phyloP scores from a whole-genome alignment of 2,888 invertebrate genomes.

The Allophyes oxyacanthae region DNA sequence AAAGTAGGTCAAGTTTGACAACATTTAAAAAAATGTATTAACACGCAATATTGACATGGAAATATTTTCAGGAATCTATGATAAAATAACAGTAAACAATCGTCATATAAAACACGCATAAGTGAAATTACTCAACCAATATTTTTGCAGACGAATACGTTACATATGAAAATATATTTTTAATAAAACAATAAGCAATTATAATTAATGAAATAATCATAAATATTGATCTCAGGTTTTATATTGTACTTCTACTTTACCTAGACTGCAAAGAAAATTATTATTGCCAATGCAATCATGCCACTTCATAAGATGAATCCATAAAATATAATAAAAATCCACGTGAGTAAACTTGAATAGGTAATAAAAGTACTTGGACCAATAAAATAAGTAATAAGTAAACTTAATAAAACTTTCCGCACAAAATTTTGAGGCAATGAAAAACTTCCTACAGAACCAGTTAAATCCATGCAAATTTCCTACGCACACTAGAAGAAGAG shows the following conservation, averaged over 20 bases:
- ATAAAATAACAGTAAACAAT: too few relatives aligned
- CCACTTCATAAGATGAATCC: constrained; percentile 1
- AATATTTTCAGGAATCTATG: too few relatives aligned
- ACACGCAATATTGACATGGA: neutral
- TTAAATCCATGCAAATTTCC: constrained; percentile 19
- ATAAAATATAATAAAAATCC: constrained; percentile 7
- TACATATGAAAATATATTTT: too few relatives aligned
- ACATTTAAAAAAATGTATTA: neutral
- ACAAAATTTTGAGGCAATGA: constrained; percentile 10
- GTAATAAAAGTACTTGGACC: too few relatives aligned
- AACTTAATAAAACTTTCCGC: constrained; percentile 21
- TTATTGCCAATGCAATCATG: neutral
- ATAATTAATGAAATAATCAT: too few relatives aligned
- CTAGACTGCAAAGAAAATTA: too few relatives aligned
- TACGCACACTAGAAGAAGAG: constrained; percentile 16
- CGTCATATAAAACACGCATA: too few relatives aligned
- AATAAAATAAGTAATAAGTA: constrained; percentile 14
- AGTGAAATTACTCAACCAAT: too few relatives aligned
- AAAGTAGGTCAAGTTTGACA: constrained; percentile 27
- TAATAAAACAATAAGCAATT: too few relatives aligned
- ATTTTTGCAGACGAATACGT: too few relatives aligned
- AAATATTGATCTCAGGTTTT: too few relatives aligned
- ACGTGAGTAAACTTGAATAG: neutral
- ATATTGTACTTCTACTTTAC: too few relatives aligned
- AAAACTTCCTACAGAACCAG: neutral